Percentiles rank a stretch among this genome's conserved stretches.
Evolutionary conservation across 2,797 vertebrate genomes (phyloP).

Genomic region (Mallotus villosus): DNA sequence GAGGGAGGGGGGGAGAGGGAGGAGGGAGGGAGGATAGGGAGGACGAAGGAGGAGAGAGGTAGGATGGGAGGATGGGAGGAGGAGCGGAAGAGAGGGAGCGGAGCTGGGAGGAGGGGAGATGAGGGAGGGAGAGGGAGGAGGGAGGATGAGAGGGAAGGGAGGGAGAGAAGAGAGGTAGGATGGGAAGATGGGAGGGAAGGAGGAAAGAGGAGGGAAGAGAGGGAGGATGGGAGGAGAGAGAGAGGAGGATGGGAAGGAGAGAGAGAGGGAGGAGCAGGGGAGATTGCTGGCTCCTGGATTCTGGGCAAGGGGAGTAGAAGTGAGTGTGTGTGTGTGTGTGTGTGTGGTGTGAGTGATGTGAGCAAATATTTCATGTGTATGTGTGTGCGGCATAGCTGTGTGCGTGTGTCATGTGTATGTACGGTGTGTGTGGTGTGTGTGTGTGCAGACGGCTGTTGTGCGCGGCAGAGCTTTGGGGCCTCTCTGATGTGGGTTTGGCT

Average conservation of each 20-base stretch:
- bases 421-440: slow-evolving; percentile 8
- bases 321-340: slow-evolving; percentile 25
- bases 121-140: too few species aligned
- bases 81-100: too few species aligned
- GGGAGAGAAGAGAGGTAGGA: slow-evolving; percentile 60
- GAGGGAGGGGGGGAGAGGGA: slow-evolving; percentile 11
- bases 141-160: slow-evolving; percentile 50
- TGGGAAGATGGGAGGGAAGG: neutral
- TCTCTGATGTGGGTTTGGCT: slow-evolving; percentile 73
- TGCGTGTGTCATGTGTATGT: slow-evolving; percentile 17
- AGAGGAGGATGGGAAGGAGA: slow-evolving; percentile 33
- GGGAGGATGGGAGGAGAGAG: too few species aligned
- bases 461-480: neutral
- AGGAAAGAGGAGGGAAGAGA: too few species aligned
- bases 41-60: too few species aligned
- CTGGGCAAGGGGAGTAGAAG: slow-evolving; percentile 32
- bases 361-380: slow-evolving; percentile 2
- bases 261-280: slow-evolving; percentile 33
- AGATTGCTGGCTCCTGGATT: slow-evolving; percentile 46
- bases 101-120: slow-evolving; percentile 37
- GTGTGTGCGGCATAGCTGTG: slow-evolving; percentile 13
- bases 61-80: too few species aligned
- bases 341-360: slow-evolving; percentile 17
- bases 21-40: too few species aligned
- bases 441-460: slow-evolving; percentile 27